These are phyloP conservation scores for Itoplectis maculator DNA, from an alignment of 2,888 invertebrate genomes.

Conservation along the genomic window DNA sequence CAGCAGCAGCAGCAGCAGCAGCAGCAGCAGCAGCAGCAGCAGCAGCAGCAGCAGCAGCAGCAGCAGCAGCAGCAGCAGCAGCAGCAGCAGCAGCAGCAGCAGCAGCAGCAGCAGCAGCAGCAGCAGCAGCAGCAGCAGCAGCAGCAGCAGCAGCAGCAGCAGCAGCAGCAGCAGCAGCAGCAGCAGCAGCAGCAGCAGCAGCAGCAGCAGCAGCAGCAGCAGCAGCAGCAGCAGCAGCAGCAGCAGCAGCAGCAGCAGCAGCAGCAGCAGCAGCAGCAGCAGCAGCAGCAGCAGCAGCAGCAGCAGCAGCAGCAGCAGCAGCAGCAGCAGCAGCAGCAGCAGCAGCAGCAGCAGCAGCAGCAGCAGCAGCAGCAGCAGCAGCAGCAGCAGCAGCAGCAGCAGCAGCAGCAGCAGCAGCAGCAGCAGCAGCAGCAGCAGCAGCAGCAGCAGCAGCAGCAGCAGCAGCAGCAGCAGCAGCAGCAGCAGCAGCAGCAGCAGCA, in stretches of 20 bases:
- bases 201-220: slow-evolving; percentile 40
- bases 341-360: slow-evolving; percentile 14
- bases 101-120: slow-evolving; percentile 14
- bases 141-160: slow-evolving; percentile 40
- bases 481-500: slow-evolving; percentile 30
- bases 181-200: slow-evolving; percentile 30
- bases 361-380: slow-evolving; percentile 30
- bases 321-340: slow-evolving; percentile 40
- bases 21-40: slow-evolving; percentile 40
- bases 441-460: slow-evolving; percentile 40
- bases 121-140: slow-evolving; percentile 30
- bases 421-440: slow-evolving; percentile 30
- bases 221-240: slow-evolving; percentile 14
- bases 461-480: slow-evolving; percentile 14
- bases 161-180: slow-evolving; percentile 14
- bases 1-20: slow-evolving; percentile 30
- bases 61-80: slow-evolving; percentile 30
- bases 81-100: slow-evolving; percentile 40
- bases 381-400: slow-evolving; percentile 40
- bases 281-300: slow-evolving; percentile 14
- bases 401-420: slow-evolving; percentile 14
- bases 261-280: slow-evolving; percentile 40
- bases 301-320: slow-evolving; percentile 30
- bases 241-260: slow-evolving; percentile 30
- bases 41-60: slow-evolving; percentile 14